A percentile compares a stretch with the other conserved stretches of the same genome.
phyloP scores from a whole-genome alignment of 2,888 invertebrate species.

The Acanthosepion pharaonis region DNA sequence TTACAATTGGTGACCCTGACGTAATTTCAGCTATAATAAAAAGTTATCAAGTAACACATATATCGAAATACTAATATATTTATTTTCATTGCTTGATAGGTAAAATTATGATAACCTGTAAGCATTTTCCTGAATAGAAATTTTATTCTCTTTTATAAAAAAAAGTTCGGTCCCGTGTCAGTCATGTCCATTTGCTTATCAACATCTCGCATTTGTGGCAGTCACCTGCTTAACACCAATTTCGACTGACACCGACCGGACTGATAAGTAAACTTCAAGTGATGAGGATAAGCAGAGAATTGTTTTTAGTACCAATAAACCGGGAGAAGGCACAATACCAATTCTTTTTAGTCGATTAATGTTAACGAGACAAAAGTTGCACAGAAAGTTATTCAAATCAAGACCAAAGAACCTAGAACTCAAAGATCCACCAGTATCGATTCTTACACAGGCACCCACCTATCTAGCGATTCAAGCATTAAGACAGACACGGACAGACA shows the following conservation, averaged over 20 bases:
- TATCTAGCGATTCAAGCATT: background rate
- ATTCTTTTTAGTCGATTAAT: background rate
- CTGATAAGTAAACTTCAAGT: background rate
- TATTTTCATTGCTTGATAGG: background rate
- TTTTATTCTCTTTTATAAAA: background rate
- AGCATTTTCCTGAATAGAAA: background rate
- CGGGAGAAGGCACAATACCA: no score
- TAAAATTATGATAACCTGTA: background rate
- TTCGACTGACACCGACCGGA: background rate
- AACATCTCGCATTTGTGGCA: background rate
- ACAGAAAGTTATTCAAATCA: background rate
- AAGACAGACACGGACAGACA: background rate
- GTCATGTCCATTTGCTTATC: slow-evolving; percentile 14
- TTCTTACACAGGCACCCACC: background rate
- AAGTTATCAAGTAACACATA: no score
- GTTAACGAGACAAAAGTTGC: background rate
- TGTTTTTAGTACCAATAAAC: background rate
- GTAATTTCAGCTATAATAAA: no score
- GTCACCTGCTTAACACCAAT: background rate
- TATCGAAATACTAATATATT: background rate
- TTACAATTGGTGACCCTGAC: no score
- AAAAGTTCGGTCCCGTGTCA: background rate
- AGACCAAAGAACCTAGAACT: background rate
- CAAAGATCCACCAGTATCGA: background rate
- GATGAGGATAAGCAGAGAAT: background rate